phyloP scores from a whole-genome alignment of 2,888 invertebrate species.

The Portevinia maculata region DNA sequence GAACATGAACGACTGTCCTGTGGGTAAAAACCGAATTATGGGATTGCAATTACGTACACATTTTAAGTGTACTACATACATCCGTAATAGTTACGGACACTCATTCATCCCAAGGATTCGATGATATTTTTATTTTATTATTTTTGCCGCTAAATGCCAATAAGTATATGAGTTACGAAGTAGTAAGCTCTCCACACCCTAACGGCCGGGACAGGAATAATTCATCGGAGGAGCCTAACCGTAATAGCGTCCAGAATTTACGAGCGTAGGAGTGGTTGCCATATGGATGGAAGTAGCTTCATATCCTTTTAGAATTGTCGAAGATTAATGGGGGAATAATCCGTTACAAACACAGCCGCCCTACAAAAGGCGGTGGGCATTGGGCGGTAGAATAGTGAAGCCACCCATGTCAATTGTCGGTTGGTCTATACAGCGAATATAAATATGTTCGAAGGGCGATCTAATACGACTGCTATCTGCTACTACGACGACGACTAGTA shows the following conservation, averaged over 20 bases:
- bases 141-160: slow-evolving; percentile 22
- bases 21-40: background rate
- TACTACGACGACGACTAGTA: slow-evolving; percentile 24
- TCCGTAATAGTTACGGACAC: background rate
- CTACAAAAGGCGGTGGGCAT: slow-evolving; percentile 6
- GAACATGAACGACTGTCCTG: slow-evolving; percentile 14
- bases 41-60: background rate
- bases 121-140: slow-evolving; percentile 6
- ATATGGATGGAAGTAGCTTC: slow-evolving; percentile 41
- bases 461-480: too few species aligned
- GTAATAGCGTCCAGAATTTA: slow-evolving; percentile 54
- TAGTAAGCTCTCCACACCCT: slow-evolving; percentile 29
- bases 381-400: background rate
- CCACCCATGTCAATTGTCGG: slow-evolving; percentile 37
- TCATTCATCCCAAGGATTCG: slow-evolving; percentile 14
- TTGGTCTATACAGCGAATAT: slow-evolving; percentile 31
- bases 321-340: slow-evolving; percentile 71
- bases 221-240: slow-evolving; percentile 38
- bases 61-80: background rate
- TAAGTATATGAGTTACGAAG: slow-evolving; percentile 14
- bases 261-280: slow-evolving; percentile 62
- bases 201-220: slow-evolving; percentile 22
- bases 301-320: slow-evolving; percentile 53
- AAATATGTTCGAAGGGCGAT: background rate
- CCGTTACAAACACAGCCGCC: slow-evolving; percentile 51